Percentiles rank a stretch among this genome's conserved stretches.
Conservation (phyloP, 2,888 invertebrate genomes). For the Podotricha telesiphe region DNA sequence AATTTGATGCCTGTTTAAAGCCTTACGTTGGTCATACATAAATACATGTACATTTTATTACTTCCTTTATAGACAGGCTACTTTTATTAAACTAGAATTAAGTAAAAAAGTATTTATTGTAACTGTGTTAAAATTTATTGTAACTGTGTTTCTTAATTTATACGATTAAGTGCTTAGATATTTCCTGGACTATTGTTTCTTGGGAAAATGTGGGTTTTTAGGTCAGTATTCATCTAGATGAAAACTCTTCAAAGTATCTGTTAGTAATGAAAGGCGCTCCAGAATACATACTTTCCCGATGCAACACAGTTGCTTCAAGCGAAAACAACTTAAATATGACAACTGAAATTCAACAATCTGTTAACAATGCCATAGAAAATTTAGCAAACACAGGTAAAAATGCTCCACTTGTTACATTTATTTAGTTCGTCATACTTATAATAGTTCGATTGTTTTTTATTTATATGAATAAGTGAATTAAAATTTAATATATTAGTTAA, state of each 20-base stretch:
- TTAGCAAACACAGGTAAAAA: constrained; percentile 69
- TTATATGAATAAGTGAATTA: too few species aligned
- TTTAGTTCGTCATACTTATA: background rate
- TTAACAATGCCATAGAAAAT: constrained; percentile 58
- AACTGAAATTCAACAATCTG: constrained; percentile 55
- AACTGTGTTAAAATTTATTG: background rate
- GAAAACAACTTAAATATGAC: constrained; percentile 86
- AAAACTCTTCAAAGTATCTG: constrained; percentile 89
- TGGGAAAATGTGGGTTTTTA: constrained; percentile 44
- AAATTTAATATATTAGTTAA: too few species aligned
- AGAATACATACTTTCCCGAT: constrained; percentile 94
- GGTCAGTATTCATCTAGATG: constrained; percentile 90
- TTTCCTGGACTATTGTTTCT: constrained; percentile 13
- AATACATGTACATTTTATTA: too few species aligned
- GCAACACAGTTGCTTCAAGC: constrained; percentile 91
- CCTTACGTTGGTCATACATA: too few species aligned
- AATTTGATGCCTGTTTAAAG: too few species aligned
- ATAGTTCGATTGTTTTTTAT: too few species aligned
- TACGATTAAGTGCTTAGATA: background rate
- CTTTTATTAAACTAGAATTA: too few species aligned
- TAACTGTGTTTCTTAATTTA: background rate
- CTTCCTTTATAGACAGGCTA: too few species aligned
- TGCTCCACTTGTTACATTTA: background rate
- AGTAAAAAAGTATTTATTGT: background rate
- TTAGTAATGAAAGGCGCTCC: constrained; percentile 98